A percentile compares a stretch with the other conserved stretches of the same genome.
phyloP scores from a whole-genome alignment of 2,888 invertebrate genomes.

The Polylopha cassiicola region DNA sequence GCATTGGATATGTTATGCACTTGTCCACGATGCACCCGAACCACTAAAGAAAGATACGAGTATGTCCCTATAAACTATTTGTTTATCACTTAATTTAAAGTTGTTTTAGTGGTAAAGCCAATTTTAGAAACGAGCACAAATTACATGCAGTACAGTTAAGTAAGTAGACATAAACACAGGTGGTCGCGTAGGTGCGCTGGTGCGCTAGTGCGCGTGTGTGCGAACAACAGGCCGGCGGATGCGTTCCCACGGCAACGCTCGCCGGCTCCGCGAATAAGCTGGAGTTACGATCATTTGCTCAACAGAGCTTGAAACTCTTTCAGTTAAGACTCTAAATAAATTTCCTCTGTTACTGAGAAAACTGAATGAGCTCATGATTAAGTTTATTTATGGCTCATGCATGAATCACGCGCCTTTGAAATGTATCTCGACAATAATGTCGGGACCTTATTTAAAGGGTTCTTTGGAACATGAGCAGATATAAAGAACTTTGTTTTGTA shows the following conservation, averaged over 20 bases:
- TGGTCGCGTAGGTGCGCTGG: conserved; percentile 21
- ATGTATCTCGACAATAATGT: conserved; percentile 9
- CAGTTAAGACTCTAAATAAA: conserved; percentile 25
- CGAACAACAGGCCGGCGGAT: conserved; percentile 38
- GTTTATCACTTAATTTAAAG: no score
- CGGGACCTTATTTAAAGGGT: conserved; percentile 11
- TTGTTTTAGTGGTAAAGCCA: conserved; percentile 2
- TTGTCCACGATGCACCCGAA: no score
- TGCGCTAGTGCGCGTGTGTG: conserved; percentile 26
- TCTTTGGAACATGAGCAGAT: no score
- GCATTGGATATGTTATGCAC: no score
- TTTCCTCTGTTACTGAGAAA: conserved; percentile 7
- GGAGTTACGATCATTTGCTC: conserved; percentile 54
- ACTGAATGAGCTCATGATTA: conserved; percentile 10
- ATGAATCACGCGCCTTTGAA: conserved; percentile 13
- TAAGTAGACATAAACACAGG: conserved; percentile 21
- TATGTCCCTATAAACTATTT: no score
- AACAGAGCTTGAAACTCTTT: conserved; percentile 45
- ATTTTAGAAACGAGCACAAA: conserved; percentile 17
- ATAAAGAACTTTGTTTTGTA: no score
- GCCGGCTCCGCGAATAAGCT: conserved; percentile 38
- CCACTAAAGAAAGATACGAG: no score
- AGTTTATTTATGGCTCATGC: conserved; percentile 3
- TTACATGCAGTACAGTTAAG: conserved; percentile 27
- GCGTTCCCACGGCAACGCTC: conserved; percentile 63